Conservation (phyloP, 2,797 vertebrate genomes). For the Propithecus perrieri region DNA sequence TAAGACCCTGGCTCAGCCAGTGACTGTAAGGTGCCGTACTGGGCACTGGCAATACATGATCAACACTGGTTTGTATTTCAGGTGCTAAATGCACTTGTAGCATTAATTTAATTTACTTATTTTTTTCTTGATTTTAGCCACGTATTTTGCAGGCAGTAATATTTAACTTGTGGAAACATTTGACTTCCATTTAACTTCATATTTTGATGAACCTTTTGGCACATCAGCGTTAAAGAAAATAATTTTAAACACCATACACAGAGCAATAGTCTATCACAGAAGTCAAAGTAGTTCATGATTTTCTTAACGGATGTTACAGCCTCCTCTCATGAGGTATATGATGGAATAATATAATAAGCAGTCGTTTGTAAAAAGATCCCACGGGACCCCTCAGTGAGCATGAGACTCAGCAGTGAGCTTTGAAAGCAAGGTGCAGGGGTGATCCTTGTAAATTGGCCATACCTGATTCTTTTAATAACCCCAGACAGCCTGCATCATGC, state of each 20-base stretch:
- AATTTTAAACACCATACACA: neutral
- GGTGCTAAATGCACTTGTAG: neutral
- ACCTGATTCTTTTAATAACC: slow-evolving; percentile 73
- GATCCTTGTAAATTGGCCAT: slow-evolving; percentile 77
- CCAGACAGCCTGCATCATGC: slow-evolving; percentile 73
- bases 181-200: neutral
- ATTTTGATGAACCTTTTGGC: slow-evolving; percentile 28
- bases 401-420: slow-evolving; percentile 74
- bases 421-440: slow-evolving; percentile 71
- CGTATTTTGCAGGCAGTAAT: slow-evolving; percentile 42
- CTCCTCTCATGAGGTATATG: slow-evolving; percentile 60
- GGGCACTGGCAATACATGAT: too few relatives aligned
- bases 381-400: neutral
- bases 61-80: neutral
- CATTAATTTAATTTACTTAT: neutral
- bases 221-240: neutral
- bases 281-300: slow-evolving; percentile 56
- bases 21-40: too few relatives aligned
- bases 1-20: neutral
- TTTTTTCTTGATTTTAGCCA: neutral
- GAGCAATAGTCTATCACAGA: neutral
- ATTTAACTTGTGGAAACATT: neutral
- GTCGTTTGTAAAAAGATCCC: slow-evolving; percentile 72
- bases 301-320: slow-evolving; percentile 52
- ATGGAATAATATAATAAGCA: slow-evolving; percentile 81